These are phyloP conservation scores for Silurus asotus DNA, from an alignment of 2,113 vertebrate genomes.

Conservation along the genomic window DNA sequence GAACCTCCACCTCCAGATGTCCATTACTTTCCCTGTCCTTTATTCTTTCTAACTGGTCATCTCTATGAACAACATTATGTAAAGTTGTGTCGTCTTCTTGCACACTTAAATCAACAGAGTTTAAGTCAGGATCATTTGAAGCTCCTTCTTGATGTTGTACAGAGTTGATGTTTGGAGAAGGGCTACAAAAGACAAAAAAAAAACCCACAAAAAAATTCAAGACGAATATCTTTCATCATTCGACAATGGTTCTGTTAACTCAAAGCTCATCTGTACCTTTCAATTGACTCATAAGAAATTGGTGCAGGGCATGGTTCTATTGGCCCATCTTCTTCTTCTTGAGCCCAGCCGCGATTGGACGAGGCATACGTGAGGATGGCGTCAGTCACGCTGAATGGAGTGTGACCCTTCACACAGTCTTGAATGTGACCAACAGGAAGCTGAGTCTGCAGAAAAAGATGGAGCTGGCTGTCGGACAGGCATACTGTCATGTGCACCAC, in stretches of 20 bases:
- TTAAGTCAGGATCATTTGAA: slow-evolving; percentile 15
- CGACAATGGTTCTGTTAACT: background rate
- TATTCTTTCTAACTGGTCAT: slow-evolving; percentile 44
- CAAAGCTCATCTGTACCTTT: slow-evolving; percentile 60
- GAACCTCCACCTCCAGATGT: slow-evolving; percentile 38
- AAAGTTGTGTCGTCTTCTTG: slow-evolving; percentile 34
- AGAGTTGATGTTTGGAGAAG: slow-evolving; percentile 63
- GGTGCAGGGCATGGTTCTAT: slow-evolving; percentile 60
- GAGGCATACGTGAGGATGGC: slow-evolving; percentile 89
- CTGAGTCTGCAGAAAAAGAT: slow-evolving; percentile 97
- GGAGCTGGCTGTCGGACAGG: slow-evolving; percentile 93
- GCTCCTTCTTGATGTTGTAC: slow-evolving; percentile 39
- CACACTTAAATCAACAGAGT: background rate
- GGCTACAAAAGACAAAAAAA: slow-evolving; percentile 57
- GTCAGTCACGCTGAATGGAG: slow-evolving; percentile 79
- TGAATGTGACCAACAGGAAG: slow-evolving; percentile 86
- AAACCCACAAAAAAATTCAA: background rate
- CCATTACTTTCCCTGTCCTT: slow-evolving; percentile 30
- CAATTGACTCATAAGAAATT: slow-evolving; percentile 74
- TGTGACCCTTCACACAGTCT: slow-evolving; percentile 87
- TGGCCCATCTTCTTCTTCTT: slow-evolving; percentile 72
- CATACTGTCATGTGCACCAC: slow-evolving; percentile 90
- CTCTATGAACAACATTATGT: slow-evolving; percentile 43
- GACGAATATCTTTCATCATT: background rate
- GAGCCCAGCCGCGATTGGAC: slow-evolving; percentile 83